A percentile compares a stretch with the other conserved stretches of the same genome.
phyloP scores from a whole-genome alignment of 2,888 invertebrate genomes.

The Lasioglossum vierecki region DNA sequence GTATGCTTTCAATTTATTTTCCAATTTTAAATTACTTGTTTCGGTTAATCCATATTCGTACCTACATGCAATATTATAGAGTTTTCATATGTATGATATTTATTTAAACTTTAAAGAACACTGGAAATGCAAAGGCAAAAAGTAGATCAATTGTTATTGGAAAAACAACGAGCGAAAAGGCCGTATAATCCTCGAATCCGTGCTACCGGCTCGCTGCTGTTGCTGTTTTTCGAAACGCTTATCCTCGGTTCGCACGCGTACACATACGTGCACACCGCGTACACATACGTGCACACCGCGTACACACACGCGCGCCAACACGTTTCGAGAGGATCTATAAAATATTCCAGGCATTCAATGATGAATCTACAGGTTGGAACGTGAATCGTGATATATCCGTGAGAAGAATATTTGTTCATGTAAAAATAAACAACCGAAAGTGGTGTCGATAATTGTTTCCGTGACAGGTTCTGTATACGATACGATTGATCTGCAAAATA shows the following conservation, averaged over 20 bases:
- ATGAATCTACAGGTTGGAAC: not conserved
- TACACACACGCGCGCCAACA: not conserved
- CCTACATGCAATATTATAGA: too few relatives aligned
- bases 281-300: too few relatives aligned
- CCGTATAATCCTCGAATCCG: not conserved
- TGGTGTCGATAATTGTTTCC: not conserved
- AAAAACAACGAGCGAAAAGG: not conserved
- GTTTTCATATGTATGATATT: not conserved
- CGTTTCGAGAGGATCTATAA: not conserved
- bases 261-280: not conserved
- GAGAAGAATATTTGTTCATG: not conserved
- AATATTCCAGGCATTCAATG: not conserved
- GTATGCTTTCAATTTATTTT: too few relatives aligned
- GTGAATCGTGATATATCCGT: not conserved
- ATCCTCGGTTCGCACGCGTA: not conserved
- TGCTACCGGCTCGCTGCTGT: not conserved
- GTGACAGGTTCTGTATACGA: not conserved
- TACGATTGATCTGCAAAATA: not conserved
- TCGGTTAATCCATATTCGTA: too few relatives aligned
- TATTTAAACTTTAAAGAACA: not conserved
- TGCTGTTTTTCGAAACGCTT: slow-evolving; percentile 5
- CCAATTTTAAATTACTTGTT: too few relatives aligned
- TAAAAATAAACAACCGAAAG: not conserved
- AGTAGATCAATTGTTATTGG: not conserved
- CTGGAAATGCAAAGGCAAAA: not conserved